These are phyloP conservation scores for Sarcophaga variegata DNA, from an alignment of 2,888 invertebrate genomes.

Conservation along the genomic window DNA sequence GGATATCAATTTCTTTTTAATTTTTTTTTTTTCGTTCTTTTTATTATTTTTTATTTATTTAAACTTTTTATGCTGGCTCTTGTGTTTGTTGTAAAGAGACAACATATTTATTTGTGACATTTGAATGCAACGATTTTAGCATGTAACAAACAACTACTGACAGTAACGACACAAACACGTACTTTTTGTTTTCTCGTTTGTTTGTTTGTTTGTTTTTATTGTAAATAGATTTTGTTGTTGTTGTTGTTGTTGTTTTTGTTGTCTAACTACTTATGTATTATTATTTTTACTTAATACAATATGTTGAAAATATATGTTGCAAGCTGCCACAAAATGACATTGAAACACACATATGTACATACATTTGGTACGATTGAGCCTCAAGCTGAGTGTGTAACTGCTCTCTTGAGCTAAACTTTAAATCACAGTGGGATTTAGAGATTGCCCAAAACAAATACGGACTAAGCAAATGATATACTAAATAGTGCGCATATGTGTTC, in stretches of 20 bases:
- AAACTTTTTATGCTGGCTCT: background rate
- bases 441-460: background rate
- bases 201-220: too few species aligned
- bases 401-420: background rate
- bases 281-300: background rate
- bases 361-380: background rate
- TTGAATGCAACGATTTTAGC: slow-evolving; percentile 38
- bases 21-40: background rate
- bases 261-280: background rate
- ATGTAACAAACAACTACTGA: slow-evolving; percentile 34
- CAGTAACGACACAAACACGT: slow-evolving; percentile 14
- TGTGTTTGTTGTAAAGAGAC: background rate
- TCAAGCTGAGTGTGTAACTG: background rate
- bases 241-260: background rate
- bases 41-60: background rate
- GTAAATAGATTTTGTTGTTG: background rate
- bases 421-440: slow-evolving; percentile 6
- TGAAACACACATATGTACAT: background rate
- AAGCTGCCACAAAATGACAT: background rate
- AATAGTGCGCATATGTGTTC: too few species aligned
- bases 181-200: background rate
- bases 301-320: slow-evolving; percentile 18
- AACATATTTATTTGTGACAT: slow-evolving; percentile 41
- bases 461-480: background rate
- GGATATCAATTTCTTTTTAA: background rate